Percentiles rank a stretch among this genome's conserved stretches.
phyloP scores from a whole-genome alignment of 1,140 invertebrate species.

The Habropoda laboriosa region DNA sequence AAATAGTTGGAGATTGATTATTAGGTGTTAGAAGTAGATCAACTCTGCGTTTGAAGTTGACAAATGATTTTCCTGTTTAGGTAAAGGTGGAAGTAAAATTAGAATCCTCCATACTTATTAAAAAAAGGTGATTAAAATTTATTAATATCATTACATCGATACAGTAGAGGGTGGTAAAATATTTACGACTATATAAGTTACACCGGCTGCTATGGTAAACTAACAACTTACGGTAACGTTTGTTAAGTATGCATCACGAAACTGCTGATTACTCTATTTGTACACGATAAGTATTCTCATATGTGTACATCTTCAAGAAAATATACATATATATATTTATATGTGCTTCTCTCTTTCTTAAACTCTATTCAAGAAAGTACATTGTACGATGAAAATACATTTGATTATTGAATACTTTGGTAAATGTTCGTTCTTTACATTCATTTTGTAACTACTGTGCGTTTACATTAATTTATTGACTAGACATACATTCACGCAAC shows the following conservation, averaged over 20 bases:
- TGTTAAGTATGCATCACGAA: conserved; percentile 13
- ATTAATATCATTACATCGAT: conserved; percentile 33
- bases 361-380: conserved; percentile 19
- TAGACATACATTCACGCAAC: conserved; percentile 39
- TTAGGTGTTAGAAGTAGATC: neutral
- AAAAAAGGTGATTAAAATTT: conserved; percentile 11
- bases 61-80: no score
- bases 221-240: conserved; percentile 6
- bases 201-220: conserved; percentile 6
- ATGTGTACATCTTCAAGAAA: conserved; percentile 10
- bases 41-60: no score
- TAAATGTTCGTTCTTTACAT: conserved; percentile 14
- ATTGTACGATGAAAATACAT: conserved; percentile 27
- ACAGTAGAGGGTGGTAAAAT: conserved; percentile 12
- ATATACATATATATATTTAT: neutral
- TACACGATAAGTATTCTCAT: neutral
- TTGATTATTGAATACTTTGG: conserved; percentile 40
- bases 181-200: conserved; percentile 14
- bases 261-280: neutral
- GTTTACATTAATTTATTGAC: conserved; percentile 46
- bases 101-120: neutral
- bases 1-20: neutral
- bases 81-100: neutral
- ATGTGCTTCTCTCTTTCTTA: neutral
- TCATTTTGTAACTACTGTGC: neutral